Percentiles rank a stretch among this genome's conserved stretches.
Evolutionary conservation across 2,797 vertebrate species (phyloP).

Genomic region (Megalops cyprinoides): DNA sequence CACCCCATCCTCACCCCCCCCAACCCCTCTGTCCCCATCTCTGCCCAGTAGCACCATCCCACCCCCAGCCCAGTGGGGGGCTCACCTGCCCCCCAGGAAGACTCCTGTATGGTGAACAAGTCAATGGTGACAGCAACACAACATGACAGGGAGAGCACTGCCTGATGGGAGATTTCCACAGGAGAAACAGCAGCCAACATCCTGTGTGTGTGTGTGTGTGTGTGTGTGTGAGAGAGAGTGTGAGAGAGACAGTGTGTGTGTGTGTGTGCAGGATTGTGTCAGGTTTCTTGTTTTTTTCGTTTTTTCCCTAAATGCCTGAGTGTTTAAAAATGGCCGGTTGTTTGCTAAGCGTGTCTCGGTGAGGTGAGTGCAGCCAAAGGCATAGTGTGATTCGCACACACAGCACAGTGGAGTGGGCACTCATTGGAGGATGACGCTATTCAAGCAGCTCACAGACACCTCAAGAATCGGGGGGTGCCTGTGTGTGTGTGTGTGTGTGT

Average conservation of each 20-base stretch:
- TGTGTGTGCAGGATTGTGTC: conserved; percentile 22
- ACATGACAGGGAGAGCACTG: conserved; percentile 63
- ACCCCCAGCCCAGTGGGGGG: conserved; percentile 44
- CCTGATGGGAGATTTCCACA: conserved; percentile 77
- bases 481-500: not conserved
- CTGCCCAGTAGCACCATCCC: not conserved
- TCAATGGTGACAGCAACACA: conserved; percentile 66
- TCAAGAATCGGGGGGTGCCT: no score
- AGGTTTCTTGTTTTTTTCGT: no score
- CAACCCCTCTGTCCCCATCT: conserved; percentile 47
- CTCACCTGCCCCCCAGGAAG: conserved; percentile 62
- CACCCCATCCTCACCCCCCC: conserved; percentile 20
- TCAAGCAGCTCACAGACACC: no score
- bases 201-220: conserved; percentile 28
- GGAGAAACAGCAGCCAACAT: conserved; percentile 45
- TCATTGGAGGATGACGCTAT: no score
- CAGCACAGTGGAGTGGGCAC: no score
- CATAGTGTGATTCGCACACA: no score
- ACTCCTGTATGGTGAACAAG: conserved; percentile 68
- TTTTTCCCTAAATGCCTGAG: no score
- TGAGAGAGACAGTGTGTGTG: conserved; percentile 41
- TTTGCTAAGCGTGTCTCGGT: no score
- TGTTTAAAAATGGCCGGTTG: no score
- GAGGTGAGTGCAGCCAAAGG: no score
- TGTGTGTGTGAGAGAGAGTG: conserved; percentile 43